Evolutionary conservation across 2,113 vertebrate genomes (phyloP).

Genomic region (Mobula hypostoma): DNA sequence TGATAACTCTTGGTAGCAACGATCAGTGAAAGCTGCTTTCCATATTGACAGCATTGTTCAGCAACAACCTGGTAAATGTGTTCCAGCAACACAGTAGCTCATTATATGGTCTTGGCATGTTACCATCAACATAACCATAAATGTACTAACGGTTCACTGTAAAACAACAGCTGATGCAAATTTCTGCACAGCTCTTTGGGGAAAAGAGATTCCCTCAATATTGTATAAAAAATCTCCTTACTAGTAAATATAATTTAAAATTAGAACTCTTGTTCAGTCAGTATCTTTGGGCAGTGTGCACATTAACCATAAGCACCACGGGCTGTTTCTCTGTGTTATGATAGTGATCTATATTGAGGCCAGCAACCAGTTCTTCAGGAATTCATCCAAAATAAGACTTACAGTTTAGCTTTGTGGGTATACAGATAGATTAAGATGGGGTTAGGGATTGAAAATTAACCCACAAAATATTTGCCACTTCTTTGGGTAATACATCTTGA

Average conservation of each 20-base stretch:
- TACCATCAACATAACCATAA: background rate
- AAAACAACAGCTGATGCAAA: background rate
- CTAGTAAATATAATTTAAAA: constrained; percentile 1
- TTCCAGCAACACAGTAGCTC: background rate
- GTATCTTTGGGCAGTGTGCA: background rate
- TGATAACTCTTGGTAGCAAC: background rate
- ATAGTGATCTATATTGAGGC: background rate
- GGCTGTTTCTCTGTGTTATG: background rate
- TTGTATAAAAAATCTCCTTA: background rate
- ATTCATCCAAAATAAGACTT: background rate
- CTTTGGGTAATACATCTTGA: background rate
- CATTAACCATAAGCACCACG: background rate
- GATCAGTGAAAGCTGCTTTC: background rate
- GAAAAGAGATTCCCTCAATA: background rate
- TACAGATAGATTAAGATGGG: background rate
- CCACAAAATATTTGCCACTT: background rate
- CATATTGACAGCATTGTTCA: background rate
- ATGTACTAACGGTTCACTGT: background rate
- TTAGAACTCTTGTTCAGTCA: background rate
- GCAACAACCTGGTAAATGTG: background rate
- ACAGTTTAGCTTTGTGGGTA: background rate
- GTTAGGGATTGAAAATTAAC: background rate
- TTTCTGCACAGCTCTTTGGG: background rate
- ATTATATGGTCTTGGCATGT: background rate
- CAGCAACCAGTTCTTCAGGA: background rate